Evolutionary conservation across 2,888 invertebrate genomes (phyloP).

Genomic region (Petrophora chlorosata): DNA sequence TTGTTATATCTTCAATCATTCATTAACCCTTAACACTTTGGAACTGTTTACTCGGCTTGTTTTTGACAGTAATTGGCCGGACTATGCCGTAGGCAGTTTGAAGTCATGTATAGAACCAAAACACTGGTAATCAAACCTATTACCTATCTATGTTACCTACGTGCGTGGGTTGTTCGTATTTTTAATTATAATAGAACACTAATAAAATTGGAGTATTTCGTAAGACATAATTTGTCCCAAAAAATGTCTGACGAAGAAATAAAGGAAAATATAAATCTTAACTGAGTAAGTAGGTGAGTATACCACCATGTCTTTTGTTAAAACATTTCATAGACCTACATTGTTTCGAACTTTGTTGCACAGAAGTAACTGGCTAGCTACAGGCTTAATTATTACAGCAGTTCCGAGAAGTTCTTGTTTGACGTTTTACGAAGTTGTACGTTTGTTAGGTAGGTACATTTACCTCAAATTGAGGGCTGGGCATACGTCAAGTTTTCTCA

Average conservation of each 20-base stretch:
- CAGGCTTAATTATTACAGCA: not conserved
- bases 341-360: conserved; percentile 5
- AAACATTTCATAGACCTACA: conserved; percentile 10
- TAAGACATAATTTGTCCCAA: not conserved
- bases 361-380: not conserved
- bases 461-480: no score
- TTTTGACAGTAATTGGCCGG: not conserved
- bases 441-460: not conserved
- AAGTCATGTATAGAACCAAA: not conserved
- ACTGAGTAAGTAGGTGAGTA: conserved; percentile 3
- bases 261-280: conserved; percentile 6
- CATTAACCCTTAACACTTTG: conserved; percentile 16
- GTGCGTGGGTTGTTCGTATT: not conserved
- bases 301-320: conserved; percentile 13
- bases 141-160: no score
- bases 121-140: conserved; percentile 2
- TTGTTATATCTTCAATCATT: conserved; percentile 3
- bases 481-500: no score
- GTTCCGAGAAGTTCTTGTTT: not conserved
- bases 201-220: not conserved
- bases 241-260: conserved; percentile 4
- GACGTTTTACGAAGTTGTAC: not conserved
- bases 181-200: no score
- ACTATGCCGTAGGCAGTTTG: not conserved
- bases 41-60: not conserved